Base-by-base conservation (phyloP, 1,140 invertebrate genomes). In the Macrobrachium nipponense region DNA sequence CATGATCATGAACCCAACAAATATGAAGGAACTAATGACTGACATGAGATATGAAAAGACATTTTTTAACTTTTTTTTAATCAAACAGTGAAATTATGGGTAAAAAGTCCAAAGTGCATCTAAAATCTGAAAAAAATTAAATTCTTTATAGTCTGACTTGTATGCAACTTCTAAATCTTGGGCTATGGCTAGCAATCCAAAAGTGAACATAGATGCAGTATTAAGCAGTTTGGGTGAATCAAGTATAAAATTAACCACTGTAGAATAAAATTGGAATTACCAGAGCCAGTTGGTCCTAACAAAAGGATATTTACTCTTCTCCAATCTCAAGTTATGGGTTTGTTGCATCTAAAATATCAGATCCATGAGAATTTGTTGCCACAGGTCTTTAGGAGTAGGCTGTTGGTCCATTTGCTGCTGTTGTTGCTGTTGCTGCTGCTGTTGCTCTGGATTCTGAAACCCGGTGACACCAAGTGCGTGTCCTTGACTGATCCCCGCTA, bases 231-330 rank as follows among this genome's bases (percentile, higher is more conserved):
- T 36, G 27, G 27, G 27, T 36, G 27, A 0, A 5, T n/a, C 59
- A 51, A 77, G 10, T 15, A 59, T 10, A 58, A 59, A 44, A 36
- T n/a, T 27, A 61, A 78, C 0, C 3, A 60, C 5, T 23, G 60
- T 20, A 36, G 23, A 14, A 18, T 17, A 44, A 78, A 73, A 78
- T 44, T 51, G 59, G 86, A 90, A 91, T 91, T 89, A 93, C 98
- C 98, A 89, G 97, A 98, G 78, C 98, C 98, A 20, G 98, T 99
- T 43, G 98, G 98, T 20, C 98, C 98, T 5, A 99, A 92, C 89
- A 99, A 93, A 17, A 99, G 93, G 86, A 99, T 98, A 90, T 99
- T n/a, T 99, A 90, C 97, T 98, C 92, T 99, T 99, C 90, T 99
- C 98, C 82, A 99, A 92, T 89, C 96, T 94, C 43, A 99, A 91